Evolutionary conservation across 30 jellyfish, hydroid and myxozoan genomes (phyloP).

Genomic region (Turritopsis rubra): DNA sequence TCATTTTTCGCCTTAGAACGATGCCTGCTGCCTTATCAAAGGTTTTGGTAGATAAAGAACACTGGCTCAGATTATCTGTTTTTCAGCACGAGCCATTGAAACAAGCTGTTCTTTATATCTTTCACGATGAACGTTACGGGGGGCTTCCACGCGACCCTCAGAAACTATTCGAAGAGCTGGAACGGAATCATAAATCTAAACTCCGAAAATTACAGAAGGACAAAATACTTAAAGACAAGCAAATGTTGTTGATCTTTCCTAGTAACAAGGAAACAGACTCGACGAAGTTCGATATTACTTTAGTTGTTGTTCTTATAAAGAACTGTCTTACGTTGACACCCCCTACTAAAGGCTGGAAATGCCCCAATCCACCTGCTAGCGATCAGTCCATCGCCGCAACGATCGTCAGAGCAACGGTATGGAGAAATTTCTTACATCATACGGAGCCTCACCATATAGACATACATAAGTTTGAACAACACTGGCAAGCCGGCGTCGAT

Average conservation of each 20-base stretch:
- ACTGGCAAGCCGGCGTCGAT: background rate
- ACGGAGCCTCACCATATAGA: background rate
- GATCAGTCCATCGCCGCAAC: conserved; percentile 3
- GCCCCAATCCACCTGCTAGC: background rate
- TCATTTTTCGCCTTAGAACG: background rate
- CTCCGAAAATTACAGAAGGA: background rate
- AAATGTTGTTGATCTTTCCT: background rate
- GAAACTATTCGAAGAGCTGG: background rate
- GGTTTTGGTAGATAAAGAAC: background rate
- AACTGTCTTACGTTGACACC: background rate
- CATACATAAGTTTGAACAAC: background rate
- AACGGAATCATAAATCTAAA: background rate
- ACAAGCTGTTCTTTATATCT: background rate
- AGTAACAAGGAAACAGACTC: background rate
- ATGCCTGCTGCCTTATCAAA: background rate
- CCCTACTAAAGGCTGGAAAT: background rate
- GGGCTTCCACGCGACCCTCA: background rate
- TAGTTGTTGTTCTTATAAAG: background rate
- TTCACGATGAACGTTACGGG: background rate
- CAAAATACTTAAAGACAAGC: background rate
- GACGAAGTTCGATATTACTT: background rate
- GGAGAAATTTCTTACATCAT: conserved; percentile 11
- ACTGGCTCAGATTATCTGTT: background rate
- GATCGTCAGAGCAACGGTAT: background rate
- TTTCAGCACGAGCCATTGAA: conserved; percentile 1